Evolutionary conservation across 2,888 invertebrate species (phyloP), one percentile per base, ranked within the genome.

Genomic region (Anaspis maculata): DNA sequence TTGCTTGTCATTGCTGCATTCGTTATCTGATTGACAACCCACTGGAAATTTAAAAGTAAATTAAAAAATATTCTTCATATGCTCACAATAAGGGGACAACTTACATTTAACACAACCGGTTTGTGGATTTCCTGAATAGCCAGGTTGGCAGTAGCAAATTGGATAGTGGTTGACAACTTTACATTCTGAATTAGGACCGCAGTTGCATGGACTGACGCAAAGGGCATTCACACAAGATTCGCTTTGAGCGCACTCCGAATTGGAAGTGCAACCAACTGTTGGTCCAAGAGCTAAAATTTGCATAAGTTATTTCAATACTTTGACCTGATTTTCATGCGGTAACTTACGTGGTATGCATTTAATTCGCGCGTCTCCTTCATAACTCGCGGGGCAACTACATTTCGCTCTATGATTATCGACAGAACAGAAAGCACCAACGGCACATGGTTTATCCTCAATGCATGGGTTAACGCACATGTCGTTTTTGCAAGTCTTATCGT

Each of bases 111-210:
- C 69, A 56, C 91, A 91, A 29, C 84, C 85, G 33, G 73, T 71
- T 64, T 85, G 86, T 12, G 89, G 86, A 63, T 88, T 87, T 55
- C 90, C 91, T 23, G 86, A 85, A 62, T 77, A 89, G 29, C 87
- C 88, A 21, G 79, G 74, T 53, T 76, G 74, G 60, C 91, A 92
- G 51, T 74, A 79, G 60, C 91, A 92, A 10, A 84, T 79, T 10
- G 90, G 87, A 64, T 87, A 85, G 59, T 92, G 91, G 61, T 85
- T 79, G 31, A 76, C 69, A 7, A 91, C 86, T 37, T 72, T 72
- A 59, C 92, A 92, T 48, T 86, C 83, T 3, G 91, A 80, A 55
- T 87, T 79, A 2, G 76, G 70, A 27, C 90, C 91, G 52, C 89
- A 89, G 52, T 83, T 83, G 57, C 91, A 91, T 1, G 91, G 91